A percentile compares a stretch with the other conserved stretches of the same genome.
phyloP scores from a whole-genome alignment of 2,797 vertebrate genomes.

The Helicolenus hilgendorfi region DNA sequence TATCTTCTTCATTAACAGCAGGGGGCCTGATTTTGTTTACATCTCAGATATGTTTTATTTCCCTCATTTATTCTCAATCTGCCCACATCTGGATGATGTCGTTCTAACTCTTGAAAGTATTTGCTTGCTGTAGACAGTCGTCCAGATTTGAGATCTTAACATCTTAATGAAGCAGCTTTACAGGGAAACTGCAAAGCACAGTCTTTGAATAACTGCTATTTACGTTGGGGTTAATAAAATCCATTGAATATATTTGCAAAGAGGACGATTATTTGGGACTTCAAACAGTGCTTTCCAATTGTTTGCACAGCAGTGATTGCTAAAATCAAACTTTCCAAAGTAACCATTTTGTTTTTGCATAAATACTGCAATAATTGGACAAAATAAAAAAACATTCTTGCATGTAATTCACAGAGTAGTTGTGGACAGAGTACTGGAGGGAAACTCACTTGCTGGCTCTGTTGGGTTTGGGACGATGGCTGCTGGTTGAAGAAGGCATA shows the following conservation, averaged over 20 bases:
- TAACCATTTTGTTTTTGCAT: neutral
- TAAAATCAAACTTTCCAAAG: neutral
- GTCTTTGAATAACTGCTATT: too few species aligned
- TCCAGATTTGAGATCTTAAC: neutral
- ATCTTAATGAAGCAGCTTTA: too few species aligned
- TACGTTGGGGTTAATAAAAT: too few species aligned
- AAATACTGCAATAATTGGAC: neutral
- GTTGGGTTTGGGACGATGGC: conserved; percentile 86
- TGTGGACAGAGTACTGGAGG: neutral
- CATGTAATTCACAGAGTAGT: neutral
- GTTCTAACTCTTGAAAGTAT: neutral
- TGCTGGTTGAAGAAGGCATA: conserved; percentile 95
- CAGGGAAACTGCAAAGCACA: too few species aligned
- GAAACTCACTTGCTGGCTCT: conserved; percentile 79
- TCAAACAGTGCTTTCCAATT: neutral
- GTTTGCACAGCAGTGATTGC: neutral
- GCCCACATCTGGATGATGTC: neutral
- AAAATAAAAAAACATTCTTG: neutral
- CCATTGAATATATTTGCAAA: neutral
- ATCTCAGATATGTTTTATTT: neutral
- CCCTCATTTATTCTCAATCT: neutral
- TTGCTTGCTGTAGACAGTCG: neutral
- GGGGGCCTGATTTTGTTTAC: neutral
- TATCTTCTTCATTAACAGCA: neutral
- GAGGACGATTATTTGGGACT: neutral